Percentiles rank a stretch among this genome's conserved stretches.
Evolutionary conservation across 2,113 vertebrate genomes (phyloP).

Genomic region (Synchiropus splendidus): DNA sequence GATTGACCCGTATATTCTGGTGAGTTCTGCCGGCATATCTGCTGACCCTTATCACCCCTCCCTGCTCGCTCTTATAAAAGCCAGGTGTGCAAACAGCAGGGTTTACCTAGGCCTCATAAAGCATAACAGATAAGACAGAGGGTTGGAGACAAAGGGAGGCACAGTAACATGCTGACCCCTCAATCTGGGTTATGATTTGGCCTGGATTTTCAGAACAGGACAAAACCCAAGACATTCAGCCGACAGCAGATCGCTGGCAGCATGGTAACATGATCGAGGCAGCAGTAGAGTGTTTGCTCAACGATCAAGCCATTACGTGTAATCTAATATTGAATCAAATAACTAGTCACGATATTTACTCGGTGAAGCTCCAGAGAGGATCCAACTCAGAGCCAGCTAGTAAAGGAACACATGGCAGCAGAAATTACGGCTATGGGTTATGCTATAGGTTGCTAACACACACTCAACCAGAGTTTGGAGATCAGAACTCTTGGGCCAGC

Average conservation of each 20-base stretch:
- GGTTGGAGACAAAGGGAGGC: conserved; percentile 20
- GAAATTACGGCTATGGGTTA: too few species aligned
- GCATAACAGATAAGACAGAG: conserved; percentile 46
- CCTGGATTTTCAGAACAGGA: conserved; percentile 13
- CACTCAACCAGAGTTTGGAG: too few species aligned
- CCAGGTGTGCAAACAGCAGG: conserved; percentile 63
- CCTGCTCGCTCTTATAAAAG: conserved; percentile 40
- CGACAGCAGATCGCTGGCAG: too few species aligned
- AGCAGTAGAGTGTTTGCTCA: not conserved
- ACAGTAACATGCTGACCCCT: conserved; percentile 3
- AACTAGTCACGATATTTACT: too few species aligned
- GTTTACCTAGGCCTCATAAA: conserved; percentile 48
- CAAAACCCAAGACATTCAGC: not conserved
- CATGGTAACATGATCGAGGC: not conserved
- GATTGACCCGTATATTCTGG: conserved; percentile 24
- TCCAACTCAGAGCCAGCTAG: too few species aligned
- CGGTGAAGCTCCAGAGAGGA: too few species aligned
- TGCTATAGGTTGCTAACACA: too few species aligned
- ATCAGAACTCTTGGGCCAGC: too few species aligned
- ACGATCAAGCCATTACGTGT: too few species aligned
- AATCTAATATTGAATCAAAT: too few species aligned
- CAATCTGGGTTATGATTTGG: conserved; percentile 14
- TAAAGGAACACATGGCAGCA: too few species aligned
- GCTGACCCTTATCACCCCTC: conserved; percentile 28
- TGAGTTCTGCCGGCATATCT: conserved; percentile 32